Conservation (phyloP, 1,140 invertebrate species). For the Catajapyx aquilonaris region DNA sequence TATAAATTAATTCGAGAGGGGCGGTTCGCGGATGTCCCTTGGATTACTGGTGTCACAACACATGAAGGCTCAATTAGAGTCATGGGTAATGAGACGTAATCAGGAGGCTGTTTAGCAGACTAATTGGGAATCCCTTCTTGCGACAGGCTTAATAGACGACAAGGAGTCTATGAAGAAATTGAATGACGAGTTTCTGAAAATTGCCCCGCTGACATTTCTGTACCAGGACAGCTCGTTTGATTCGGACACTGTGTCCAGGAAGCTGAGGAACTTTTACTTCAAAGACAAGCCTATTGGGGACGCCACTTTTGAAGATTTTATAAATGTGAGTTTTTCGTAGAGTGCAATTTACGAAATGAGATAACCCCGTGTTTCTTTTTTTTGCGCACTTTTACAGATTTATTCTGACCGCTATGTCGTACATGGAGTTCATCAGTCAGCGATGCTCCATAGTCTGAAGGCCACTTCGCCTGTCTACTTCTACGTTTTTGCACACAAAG, state of each 20-base stretch:
- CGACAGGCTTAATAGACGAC: not conserved
- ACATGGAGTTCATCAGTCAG: no score
- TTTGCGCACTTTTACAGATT: no score
- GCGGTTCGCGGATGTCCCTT: constrained; percentile 9
- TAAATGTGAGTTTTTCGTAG: not conserved
- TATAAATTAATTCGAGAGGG: constrained; percentile 8
- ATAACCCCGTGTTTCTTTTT: no score
- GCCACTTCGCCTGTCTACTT: no score
- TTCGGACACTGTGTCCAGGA: not conserved
- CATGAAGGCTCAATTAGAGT: constrained; percentile 7
- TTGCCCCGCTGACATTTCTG: not conserved
- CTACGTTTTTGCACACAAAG: no score
- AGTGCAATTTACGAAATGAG: no score
- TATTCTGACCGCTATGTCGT: no score
- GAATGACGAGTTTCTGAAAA: not conserved
- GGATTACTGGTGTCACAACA: constrained; percentile 10
- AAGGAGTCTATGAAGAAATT: not conserved
- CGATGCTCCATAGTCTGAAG: no score
- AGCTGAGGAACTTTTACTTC: not conserved
- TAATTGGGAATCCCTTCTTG: not conserved
- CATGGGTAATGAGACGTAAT: not conserved
- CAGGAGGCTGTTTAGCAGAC: not conserved
- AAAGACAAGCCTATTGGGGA: not conserved
- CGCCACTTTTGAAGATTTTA: not conserved
- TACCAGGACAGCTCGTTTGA: not conserved